These are phyloP conservation scores for Actias luna DNA, from an alignment of 2,888 invertebrate genomes.

Conservation along the genomic window DNA sequence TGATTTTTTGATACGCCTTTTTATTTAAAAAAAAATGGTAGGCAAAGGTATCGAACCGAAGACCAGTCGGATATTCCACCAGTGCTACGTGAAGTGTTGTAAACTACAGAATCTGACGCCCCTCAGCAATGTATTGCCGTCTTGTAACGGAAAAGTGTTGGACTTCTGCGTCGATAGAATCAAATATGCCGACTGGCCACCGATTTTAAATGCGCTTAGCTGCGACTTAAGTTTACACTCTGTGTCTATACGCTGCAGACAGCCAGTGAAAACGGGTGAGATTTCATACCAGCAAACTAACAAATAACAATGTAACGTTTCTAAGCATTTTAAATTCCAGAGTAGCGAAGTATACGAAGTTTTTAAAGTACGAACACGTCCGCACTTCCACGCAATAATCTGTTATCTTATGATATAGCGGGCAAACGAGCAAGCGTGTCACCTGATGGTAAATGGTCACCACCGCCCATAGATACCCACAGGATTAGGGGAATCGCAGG, in stretches of 20 bases:
- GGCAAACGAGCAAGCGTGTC: too few relatives aligned
- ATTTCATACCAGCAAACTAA: not conserved
- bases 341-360: not conserved
- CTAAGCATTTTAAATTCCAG: not conserved
- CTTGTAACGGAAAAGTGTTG: constrained; percentile 75
- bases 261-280: constrained; percentile 70
- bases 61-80: constrained; percentile 72
- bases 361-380: too few relatives aligned
- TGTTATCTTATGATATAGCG: too few relatives aligned
- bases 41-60: constrained; percentile 67
- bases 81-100: constrained; percentile 77
- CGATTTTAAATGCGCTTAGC: constrained; percentile 87
- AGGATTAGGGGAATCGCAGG: too few relatives aligned
- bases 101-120: constrained; percentile 75
- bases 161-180: constrained; percentile 90
- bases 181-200: constrained; percentile 88
- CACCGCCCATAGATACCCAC: too few relatives aligned
- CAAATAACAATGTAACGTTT: not conserved
- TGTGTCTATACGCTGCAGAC: constrained; percentile 84
- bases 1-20: constrained; percentile 50
- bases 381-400: too few relatives aligned
- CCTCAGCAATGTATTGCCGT: constrained; percentile 61
- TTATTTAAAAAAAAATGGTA: constrained; percentile 54
- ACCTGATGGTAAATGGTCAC: too few relatives aligned
- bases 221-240: constrained; percentile 87